Evolutionary conservation across 2,888 invertebrate genomes (phyloP), one percentile per base, ranked within the genome.

Genomic region (Tethea ocularis): DNA sequence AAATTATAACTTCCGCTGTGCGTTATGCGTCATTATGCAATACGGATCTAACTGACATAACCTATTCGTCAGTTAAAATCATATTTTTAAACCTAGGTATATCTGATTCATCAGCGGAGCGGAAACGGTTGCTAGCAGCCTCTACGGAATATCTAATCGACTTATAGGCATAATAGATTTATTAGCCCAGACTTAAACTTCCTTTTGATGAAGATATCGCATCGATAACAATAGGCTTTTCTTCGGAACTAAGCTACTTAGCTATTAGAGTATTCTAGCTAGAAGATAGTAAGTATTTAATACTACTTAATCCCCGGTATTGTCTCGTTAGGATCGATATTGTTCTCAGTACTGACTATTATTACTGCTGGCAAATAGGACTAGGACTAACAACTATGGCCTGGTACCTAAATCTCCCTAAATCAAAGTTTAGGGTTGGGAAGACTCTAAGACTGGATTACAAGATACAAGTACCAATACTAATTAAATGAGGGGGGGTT

Each of bases 71-170:
- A 23, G 64, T 68, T 61, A 62, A 61, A 61, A 68, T 69, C 60
- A 64, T 64, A 71, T 73, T 62, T 63, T 61, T 56, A 62, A 61
- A 72, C 61, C 60, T 57, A n/a, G n/a, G n/a, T n/a, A 59, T 73
- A 17, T 17, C 38, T 38, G 67, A 71, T 58, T 69, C 68, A 74
- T 69, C 68, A 74, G 62, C 69, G 64, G 52, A 54, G 60, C 59
- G 72, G 72, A 72, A 66, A 72, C 73, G 62, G 67, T 64, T 64
- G 70, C 63, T 64, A 52, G 59, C 62, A 62, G 63, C 74, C 69
- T 59, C 56, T 41, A 57, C 61, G 51, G 72, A 71, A 73, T 73
- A 73, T 51, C 38, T 60, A 71, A 60, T 68, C 38, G 10, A 46
- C 66, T 69, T 54, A 59, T 73, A 74, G 56, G 62, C 63, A 71